Evolutionary conservation across 2,797 vertebrate genomes (phyloP), one percentile per base, ranked within the genome.

Genomic region (Tarsius wallacei): DNA sequence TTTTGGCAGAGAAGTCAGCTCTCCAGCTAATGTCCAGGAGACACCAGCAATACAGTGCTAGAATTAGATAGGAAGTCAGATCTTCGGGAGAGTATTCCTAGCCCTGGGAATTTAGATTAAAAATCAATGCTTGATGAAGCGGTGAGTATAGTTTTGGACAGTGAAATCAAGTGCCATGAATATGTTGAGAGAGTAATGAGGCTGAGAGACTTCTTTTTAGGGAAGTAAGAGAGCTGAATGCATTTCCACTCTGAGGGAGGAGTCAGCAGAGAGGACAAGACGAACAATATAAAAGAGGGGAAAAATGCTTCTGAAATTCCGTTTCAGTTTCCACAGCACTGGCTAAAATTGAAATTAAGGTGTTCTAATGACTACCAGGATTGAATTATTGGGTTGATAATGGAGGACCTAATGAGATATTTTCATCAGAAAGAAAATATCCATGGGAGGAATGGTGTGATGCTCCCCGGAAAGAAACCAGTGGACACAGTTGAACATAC

Each of bases 161-260:
- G 16, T 78, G 80, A 64, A 81, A 53, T 71, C 47, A 91, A 61
- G 68, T 76, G 26, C 49, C 22, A 10, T 49, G 47, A 87, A 24
- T 88, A 85, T 2, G 6, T 12, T 59, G 42, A 84, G 15, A 55
- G 59, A 80, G 14, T 73, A 87, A 91, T 55, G 59, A 66, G 42
- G 36, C 42, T 73, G 51, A 81, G 74, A 28, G 55, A 53, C 87
- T 95, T 84, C 81, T 55, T 87, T 91, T 93, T 83, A 63, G 81
- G 76, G 63, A 94, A 76, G 59, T 80, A 22, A 78, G 42, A 55
- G 28, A 80, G 64, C 28, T 70, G 47, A 89, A 42, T 28, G 16
- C 63, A 16, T 63, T 84, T 88, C 47, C 6, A 47, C 28, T 78
- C 64, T 8, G 14, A 73, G 57, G 70, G 28, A 71, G 33, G 68